Conservation (phyloP, 2,888 invertebrate genomes). For the Chloroclysta siterata region DNA sequence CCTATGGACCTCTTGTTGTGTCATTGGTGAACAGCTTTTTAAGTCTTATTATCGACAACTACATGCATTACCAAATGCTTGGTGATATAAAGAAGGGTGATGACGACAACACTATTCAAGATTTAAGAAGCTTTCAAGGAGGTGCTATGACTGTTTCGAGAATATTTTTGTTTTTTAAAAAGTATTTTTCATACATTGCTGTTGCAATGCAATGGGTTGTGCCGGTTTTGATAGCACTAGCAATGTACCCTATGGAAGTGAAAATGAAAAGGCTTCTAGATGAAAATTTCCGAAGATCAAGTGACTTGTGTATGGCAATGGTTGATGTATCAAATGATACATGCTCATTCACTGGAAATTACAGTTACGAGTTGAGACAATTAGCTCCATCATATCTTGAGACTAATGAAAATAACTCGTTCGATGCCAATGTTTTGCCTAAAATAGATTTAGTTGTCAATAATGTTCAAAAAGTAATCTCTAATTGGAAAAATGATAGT, state of each 20-base stretch:
- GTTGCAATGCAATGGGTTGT: constrained; percentile 71
- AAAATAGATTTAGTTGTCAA: constrained; percentile 60
- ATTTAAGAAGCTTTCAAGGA: constrained; percentile 41
- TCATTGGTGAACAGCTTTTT: constrained; percentile 76
- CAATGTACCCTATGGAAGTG: constrained; percentile 71
- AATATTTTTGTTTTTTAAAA: constrained; percentile 56
- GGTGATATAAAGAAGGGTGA: constrained; percentile 57
- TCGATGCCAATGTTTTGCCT: constrained; percentile 48
- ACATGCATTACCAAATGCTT: constrained; percentile 73
- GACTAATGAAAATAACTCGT: constrained; percentile 52
- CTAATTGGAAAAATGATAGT: constrained; percentile 58
- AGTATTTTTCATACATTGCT: constrained; percentile 63
- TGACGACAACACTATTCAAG: constrained; percentile 62
- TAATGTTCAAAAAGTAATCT: constrained; percentile 66
- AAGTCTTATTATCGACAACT: constrained; percentile 73
- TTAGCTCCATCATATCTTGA: constrained; percentile 60
- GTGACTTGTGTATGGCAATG: constrained; percentile 65
- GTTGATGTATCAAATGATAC: constrained; percentile 58
- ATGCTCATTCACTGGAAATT: constrained; percentile 51
- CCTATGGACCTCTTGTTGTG: constrained; percentile 71
- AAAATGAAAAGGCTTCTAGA: constrained; percentile 54
- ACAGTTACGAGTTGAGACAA: constrained; percentile 55
- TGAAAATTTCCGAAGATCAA: constrained; percentile 50
- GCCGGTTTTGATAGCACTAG: constrained; percentile 64
- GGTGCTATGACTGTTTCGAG: constrained; percentile 28